phyloP scores from a whole-genome alignment of 2,113 vertebrate genomes.

The Procavia capensis region DNA sequence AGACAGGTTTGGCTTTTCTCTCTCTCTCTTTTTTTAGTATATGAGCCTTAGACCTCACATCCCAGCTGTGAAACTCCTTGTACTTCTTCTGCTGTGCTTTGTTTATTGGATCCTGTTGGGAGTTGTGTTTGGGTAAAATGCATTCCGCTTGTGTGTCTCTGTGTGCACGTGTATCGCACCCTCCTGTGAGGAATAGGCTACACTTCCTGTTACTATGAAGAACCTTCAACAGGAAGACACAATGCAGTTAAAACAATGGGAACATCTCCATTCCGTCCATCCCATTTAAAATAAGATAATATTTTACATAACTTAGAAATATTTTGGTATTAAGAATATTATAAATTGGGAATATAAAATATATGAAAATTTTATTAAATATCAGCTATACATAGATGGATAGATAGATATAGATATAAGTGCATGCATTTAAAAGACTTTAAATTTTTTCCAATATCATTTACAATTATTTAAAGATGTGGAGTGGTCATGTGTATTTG shows the following conservation, averaged over 20 bases:
- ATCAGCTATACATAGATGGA: background rate
- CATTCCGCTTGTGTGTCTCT: background rate
- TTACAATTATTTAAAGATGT: background rate
- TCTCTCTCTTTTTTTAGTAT: too few relatives aligned
- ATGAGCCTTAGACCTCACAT: background rate
- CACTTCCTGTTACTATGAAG: background rate
- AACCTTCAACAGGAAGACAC: background rate
- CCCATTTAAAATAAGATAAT: background rate
- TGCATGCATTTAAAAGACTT: background rate
- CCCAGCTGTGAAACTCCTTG: too few relatives aligned
- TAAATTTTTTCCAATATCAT: background rate
- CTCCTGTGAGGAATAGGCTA: background rate
- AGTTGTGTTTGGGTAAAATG: background rate
- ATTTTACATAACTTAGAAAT: background rate
- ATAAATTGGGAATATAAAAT: background rate
- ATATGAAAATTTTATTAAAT: background rate
- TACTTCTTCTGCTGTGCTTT: background rate
- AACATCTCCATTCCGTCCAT: background rate
- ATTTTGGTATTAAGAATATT: background rate
- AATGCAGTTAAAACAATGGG: background rate
- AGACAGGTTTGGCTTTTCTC: too few relatives aligned
- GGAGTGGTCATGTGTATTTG: background rate
- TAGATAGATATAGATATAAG: background rate
- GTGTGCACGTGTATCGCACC: rapidly evolving
- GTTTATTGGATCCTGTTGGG: background rate